These are phyloP conservation scores for Blera fallax DNA, from an alignment of 2,888 invertebrate species.

Conservation along the genomic window DNA sequence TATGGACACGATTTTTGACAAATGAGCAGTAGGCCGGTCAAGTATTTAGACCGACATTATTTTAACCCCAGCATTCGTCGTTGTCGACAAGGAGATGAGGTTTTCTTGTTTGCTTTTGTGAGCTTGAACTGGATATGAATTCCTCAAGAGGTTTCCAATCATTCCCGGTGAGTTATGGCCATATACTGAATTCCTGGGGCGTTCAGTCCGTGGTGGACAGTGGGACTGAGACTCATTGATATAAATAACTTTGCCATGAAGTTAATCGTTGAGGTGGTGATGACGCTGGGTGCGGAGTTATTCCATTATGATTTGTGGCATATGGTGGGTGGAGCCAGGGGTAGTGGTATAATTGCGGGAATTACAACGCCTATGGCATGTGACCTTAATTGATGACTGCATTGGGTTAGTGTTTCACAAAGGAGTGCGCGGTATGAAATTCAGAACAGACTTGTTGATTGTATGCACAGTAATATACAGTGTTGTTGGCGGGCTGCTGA, in stretches of 20 bases:
- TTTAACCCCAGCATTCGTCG: slow-evolving; percentile 66
- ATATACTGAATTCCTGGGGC: slow-evolving; percentile 67
- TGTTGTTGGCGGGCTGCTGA: not conserved
- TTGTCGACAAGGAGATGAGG: slow-evolving; percentile 33
- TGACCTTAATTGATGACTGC: slow-evolving; percentile 66
- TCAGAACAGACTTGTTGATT: slow-evolving; percentile 46
- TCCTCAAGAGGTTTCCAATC: slow-evolving; percentile 77
- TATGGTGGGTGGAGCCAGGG: slow-evolving; percentile 13
- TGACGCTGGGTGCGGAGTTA: slow-evolving; percentile 19
- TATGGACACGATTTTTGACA: slow-evolving; percentile 73
- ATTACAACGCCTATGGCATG: slow-evolving; percentile 67
- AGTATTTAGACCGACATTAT: slow-evolving; percentile 72
- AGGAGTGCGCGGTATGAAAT: not conserved
- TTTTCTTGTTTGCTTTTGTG: slow-evolving; percentile 58
- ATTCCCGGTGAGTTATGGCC: slow-evolving; percentile 77
- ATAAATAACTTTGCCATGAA: slow-evolving; percentile 77
- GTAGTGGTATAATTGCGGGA: slow-evolving; percentile 61
- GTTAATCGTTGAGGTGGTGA: slow-evolving; percentile 76
- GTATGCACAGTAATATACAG: not conserved
- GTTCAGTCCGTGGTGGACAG: slow-evolving; percentile 21
- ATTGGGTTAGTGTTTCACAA: slow-evolving; percentile 48
- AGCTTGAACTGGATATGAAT: slow-evolving; percentile 72
- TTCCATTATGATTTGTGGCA: slow-evolving; percentile 70
- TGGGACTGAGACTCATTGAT: slow-evolving; percentile 74
- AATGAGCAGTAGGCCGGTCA: slow-evolving; percentile 72